Evolutionary conservation across 2,113 vertebrate genomes (phyloP), one percentile per base, ranked within the genome.

Genomic region (Ammodytes marinus): DNA sequence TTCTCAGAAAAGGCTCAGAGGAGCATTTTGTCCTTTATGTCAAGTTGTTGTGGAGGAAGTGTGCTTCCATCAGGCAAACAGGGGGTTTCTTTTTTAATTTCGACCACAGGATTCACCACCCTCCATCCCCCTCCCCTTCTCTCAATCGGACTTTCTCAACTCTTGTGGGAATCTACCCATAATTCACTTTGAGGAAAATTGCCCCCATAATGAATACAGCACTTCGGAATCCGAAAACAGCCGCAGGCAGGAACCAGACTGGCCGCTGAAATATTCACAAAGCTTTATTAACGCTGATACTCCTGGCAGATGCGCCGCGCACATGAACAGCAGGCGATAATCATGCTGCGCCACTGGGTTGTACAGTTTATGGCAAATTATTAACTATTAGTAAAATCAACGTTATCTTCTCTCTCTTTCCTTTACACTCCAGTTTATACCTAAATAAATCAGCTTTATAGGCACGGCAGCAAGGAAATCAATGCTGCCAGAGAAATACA

Each of bases 191-290:
- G 55, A 80, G 77, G 57, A 89, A 27, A 82, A 85, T 82, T 78
- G 74, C 84, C 81, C 27, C 85, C 70, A 83, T 81, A 85, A 89
- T 90, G 83, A 93, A 88, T 84, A 73, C 79, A 74, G 69, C 71
- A 50, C 82, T 80, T 80, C 61, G 74, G 83, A 90, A 87, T 77
- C 83, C 80, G 87, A 90, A 37, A 74, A 68, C 9, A 45, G 85
- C 91, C 79, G 35, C 78, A 50, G 84, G 92, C 87, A 49, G 65
- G n/a, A 75, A 87, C 43, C 88, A 90, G 88, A 86, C 86, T 49
- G 83, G 74, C 84, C 60, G 15, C 76, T 93, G 86, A 91, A 92
- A 92, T 92, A 91, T 92, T 93, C 91, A 90, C 81, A 80, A 85
- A 88, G 88, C 88, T 87, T 88, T 92, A 86, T 84, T 85, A 91